A percentile compares a stretch with the other conserved stretches of the same genome.
These are phyloP conservation scores for Kryptopterus vitreolus DNA, from an alignment of 2,797 vertebrate species.

Conservation along the genomic window DNA sequence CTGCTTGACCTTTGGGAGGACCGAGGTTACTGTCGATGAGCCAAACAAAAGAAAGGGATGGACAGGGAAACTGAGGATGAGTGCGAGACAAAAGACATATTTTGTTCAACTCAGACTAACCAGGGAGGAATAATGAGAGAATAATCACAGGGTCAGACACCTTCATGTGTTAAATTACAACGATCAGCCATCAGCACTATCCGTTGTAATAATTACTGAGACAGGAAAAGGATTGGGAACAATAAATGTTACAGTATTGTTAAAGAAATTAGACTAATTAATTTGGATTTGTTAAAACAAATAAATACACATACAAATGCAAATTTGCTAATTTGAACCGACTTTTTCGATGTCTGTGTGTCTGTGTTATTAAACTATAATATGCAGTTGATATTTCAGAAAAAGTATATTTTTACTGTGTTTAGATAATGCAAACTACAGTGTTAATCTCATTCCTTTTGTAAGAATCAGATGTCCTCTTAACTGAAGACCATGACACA, in stretches of 20 bases:
- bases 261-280: neutral
- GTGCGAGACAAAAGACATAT: neutral
- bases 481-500: no score
- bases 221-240: neutral
- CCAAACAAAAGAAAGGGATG: slow-evolving; percentile 26
- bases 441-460: no score
- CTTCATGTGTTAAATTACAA: neutral
- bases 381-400: neutral
- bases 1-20: slow-evolving; percentile 20
- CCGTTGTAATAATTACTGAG: neutral
- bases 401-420: neutral
- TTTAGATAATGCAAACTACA: neutral
- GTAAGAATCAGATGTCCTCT: no score
- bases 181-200: neutral
- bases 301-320: neutral
- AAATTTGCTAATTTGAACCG: neutral
- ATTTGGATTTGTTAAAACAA: neutral
- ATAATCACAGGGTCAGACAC: slow-evolving; percentile 25
- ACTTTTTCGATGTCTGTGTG: neutral
- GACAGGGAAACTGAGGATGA: slow-evolving; percentile 1
- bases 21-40: slow-evolving; percentile 24
- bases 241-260: neutral
- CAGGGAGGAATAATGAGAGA: slow-evolving; percentile 8
- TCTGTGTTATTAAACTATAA: neutral
- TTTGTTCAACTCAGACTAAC: neutral